Evolutionary conservation across 2,113 vertebrate genomes (phyloP).

Genomic region (Neogobius melanostomus): DNA sequence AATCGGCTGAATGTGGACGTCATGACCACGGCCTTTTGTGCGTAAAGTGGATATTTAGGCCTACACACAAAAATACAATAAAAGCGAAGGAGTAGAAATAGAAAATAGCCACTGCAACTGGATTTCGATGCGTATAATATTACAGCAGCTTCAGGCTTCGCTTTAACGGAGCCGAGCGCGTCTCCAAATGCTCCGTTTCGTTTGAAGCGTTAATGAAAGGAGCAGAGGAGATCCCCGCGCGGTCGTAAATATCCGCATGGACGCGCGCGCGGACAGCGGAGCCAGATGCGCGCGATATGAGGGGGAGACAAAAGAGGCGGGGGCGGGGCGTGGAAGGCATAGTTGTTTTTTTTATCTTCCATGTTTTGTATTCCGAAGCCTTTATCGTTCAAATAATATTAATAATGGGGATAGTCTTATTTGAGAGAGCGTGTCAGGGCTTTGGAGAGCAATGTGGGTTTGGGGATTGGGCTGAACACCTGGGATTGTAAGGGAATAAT

Average conservation of each 20-base stretch:
- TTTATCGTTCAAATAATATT: too few species aligned
- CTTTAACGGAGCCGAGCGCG: neutral
- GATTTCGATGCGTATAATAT: neutral
- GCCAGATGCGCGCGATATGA: slow-evolving; percentile 16
- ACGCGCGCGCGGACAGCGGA: slow-evolving; percentile 13
- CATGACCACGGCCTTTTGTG: too few species aligned
- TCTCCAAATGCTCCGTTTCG: neutral
- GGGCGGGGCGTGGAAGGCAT: too few species aligned
- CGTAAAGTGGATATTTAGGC: too few species aligned
- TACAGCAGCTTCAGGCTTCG: neutral
- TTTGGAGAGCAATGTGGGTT: too few species aligned
- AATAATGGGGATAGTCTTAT: too few species aligned
- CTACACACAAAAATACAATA: neutral
- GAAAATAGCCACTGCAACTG: too few species aligned
- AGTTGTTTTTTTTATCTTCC: too few species aligned
- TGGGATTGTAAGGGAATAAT: too few species aligned
- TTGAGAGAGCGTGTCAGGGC: too few species aligned
- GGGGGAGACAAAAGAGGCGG: neutral
- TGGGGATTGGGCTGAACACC: too few species aligned
- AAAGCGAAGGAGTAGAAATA: neutral
- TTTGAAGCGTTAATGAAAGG: slow-evolving; percentile 5
- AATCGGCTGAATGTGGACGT: neutral
- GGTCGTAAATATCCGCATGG: slow-evolving; percentile 28
- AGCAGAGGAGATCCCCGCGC: slow-evolving; percentile 6
- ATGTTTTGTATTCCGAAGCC: too few species aligned